These are phyloP conservation scores for Epirrhoe tristata DNA, from an alignment of 2,888 invertebrate species.

Conservation along the genomic window DNA sequence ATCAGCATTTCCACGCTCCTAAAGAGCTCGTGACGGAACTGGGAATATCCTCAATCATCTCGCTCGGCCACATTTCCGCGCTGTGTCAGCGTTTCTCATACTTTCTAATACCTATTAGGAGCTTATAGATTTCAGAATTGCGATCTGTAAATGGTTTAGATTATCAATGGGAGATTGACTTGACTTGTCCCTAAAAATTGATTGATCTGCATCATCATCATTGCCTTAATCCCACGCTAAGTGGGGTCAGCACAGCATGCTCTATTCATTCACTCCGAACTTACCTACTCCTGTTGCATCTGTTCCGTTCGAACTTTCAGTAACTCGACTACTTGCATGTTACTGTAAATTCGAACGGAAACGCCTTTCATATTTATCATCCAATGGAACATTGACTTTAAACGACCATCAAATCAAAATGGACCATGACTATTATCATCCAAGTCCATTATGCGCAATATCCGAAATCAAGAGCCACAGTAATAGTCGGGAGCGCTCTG, in stretches of 20 bases:
- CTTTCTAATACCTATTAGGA: neutral
- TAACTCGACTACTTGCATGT: neutral
- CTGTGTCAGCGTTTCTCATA: conserved; percentile 4
- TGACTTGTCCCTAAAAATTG: too few species aligned
- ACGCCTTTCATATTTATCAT: neutral
- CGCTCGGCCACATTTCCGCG: conserved; percentile 2
- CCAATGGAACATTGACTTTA: conserved; percentile 7
- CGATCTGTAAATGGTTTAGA: too few species aligned
- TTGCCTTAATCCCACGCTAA: too few species aligned
- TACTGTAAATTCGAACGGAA: neutral
- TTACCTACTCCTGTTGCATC: too few species aligned
- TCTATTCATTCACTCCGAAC: too few species aligned
- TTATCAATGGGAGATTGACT: too few species aligned
- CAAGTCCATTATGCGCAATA: conserved; percentile 46
- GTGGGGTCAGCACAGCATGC: too few species aligned
- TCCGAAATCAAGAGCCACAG: conserved; percentile 55
- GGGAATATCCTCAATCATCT: conserved; percentile 36
- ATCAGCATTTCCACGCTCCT: conserved; percentile 33
- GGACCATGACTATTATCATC: conserved; percentile 25
- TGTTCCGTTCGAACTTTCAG: neutral
- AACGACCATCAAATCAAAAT: conserved; percentile 25
- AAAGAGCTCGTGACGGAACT: conserved; percentile 38
- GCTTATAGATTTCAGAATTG: too few species aligned
- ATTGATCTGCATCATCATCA: too few species aligned
- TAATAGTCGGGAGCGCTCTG: conserved; percentile 58